phyloP scores from a whole-genome alignment of 37 sponge, comb jelly and placozoan species.

The Sycon ciliatum region DNA sequence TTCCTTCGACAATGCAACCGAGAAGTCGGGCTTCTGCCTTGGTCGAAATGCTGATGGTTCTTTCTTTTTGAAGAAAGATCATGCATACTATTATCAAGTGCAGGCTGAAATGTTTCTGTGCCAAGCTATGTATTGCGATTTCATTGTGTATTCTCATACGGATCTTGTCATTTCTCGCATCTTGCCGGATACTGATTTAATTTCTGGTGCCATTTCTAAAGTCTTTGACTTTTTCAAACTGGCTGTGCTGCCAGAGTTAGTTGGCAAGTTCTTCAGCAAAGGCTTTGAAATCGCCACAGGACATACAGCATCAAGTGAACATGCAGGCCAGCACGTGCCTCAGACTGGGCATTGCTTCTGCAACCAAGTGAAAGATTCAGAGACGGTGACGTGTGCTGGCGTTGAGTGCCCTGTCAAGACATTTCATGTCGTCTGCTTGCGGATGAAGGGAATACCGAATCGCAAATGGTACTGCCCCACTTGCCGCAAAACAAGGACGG shows the following conservation, averaged over 20 bases:
- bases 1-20: conserved; percentile 18
- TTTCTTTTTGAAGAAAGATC: conserved; percentile 16
- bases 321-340: no score
- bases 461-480: conserved; percentile 26
- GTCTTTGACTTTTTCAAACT: conserved; percentile 17
- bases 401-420: not conserved
- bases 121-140: conserved; percentile 40
- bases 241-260: conserved; percentile 30
- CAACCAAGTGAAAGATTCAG: conserved; percentile 3
- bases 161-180: conserved; percentile 34
- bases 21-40: conserved; percentile 19
- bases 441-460: conserved; percentile 12
- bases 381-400: conserved; percentile 15
- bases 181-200: conserved; percentile 16
- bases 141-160: conserved; percentile 27
- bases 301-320: not conserved
- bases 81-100: conserved; percentile 61
- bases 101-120: conserved; percentile 41
- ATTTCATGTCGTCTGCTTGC: conserved; percentile 14
- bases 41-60: not conserved
- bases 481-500: conserved; percentile 1
- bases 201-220: conserved; percentile 2
- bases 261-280: conserved; percentile 39
- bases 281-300: not conserved
- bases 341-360: conserved; percentile 36